These are phyloP conservation scores for Aramus guarauna DNA, from an alignment of 2,113 vertebrate genomes.

Conservation along the genomic window DNA sequence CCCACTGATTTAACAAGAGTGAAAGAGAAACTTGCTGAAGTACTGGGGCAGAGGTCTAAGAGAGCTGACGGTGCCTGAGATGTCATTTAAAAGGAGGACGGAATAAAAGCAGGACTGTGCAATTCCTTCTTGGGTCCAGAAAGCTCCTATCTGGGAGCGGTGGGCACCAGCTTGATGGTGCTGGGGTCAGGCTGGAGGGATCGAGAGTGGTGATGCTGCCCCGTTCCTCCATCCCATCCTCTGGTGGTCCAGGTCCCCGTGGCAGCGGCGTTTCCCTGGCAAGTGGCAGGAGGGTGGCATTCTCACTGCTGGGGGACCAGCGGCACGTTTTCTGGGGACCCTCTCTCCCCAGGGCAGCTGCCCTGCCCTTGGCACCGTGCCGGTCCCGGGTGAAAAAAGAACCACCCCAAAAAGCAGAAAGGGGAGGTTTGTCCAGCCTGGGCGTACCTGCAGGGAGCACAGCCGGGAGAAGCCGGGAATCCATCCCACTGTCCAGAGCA, in stretches of 20 bases:
- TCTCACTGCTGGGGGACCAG: background rate
- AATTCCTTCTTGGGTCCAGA: background rate
- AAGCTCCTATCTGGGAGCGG: background rate
- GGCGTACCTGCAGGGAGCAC: rapidly evolving
- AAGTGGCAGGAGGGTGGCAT: background rate
- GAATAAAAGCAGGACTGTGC: background rate
- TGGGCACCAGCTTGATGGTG: background rate
- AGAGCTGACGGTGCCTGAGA: background rate
- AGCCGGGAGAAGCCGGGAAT: rapidly evolving
- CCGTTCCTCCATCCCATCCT: background rate
- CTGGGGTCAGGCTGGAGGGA: background rate
- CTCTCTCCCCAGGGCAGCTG: background rate
- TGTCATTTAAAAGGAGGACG: background rate
- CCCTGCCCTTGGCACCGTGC: background rate
- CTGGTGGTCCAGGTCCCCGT: rapidly evolving
- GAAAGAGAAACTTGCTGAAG: background rate
- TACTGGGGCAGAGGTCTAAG: background rate
- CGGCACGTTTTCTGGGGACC: background rate
- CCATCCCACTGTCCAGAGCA: background rate
- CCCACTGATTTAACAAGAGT: background rate
- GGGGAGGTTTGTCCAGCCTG: background rate
- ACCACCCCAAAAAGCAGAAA: background rate
- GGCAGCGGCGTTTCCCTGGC: background rate
- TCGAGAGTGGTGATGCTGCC: background rate
- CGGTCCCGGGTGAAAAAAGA: background rate